phyloP scores from a whole-genome alignment of 2,888 invertebrate genomes.

The Terebella lapidaria region DNA sequence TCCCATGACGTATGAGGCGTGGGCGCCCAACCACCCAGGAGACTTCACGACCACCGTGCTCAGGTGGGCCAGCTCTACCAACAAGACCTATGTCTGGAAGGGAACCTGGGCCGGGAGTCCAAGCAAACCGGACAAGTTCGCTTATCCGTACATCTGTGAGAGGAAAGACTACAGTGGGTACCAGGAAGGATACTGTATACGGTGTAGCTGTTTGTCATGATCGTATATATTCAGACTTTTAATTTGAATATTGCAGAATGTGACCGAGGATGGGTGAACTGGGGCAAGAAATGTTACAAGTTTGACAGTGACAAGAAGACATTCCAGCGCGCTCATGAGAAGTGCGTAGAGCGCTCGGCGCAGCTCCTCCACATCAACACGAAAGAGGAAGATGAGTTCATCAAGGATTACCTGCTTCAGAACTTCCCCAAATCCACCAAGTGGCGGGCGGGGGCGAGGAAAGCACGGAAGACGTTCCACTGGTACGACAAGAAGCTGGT shows the following conservation, averaged over 20 bases:
- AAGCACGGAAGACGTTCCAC: constrained; percentile 24
- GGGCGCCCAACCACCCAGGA: not conserved
- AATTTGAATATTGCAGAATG: not conserved
- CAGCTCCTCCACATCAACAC: constrained; percentile 55
- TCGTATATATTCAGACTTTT: not conserved
- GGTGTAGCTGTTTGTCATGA: no score
- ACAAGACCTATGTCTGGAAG: not conserved
- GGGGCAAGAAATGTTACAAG: not conserved
- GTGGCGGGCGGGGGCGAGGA: constrained; percentile 35
- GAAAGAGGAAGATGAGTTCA: constrained; percentile 57
- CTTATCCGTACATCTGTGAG: not conserved
- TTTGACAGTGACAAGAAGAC: constrained; percentile 21
- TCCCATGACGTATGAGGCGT: not conserved
- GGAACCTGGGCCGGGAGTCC: not conserved
- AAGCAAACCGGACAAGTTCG: not conserved
- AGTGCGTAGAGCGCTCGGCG: constrained; percentile 52
- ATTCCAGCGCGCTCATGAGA: constrained; percentile 34
- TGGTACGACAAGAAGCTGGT: constrained; percentile 17
- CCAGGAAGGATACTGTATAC: not conserved
- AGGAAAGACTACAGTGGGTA: not conserved
- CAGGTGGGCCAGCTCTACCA: not conserved
- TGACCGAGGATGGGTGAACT: not conserved
- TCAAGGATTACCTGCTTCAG: constrained; percentile 56
- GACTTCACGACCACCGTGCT: not conserved
- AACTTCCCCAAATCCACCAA: constrained; percentile 29